Conservation (phyloP, 2,113 vertebrate species). For the Sprattus sprattus region DNA sequence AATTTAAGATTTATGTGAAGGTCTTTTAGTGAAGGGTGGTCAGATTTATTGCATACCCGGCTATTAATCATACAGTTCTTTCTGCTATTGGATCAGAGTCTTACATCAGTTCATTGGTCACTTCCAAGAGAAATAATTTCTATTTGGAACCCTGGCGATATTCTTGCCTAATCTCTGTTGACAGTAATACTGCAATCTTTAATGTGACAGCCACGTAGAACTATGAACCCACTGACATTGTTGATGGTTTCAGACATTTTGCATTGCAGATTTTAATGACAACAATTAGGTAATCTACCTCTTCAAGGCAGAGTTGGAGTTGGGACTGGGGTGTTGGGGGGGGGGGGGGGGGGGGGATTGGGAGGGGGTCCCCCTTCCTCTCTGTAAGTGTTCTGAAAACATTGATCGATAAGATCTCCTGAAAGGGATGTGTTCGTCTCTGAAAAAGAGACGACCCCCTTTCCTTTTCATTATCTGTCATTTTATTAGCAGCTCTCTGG, state of each 20-base stretch:
- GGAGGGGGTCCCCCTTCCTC: not conserved
- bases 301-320: not conserved
- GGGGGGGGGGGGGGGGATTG: not conserved
- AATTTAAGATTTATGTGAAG: not conserved
- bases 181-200: not conserved
- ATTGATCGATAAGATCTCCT: conserved; percentile 34
- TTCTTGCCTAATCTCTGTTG: not conserved
- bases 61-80: not conserved
- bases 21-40: not conserved
- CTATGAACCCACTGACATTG: not conserved
- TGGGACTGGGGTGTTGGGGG: not conserved
- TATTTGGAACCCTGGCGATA: not conserved
- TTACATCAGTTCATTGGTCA: not conserved
- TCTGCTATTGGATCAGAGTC: not conserved
- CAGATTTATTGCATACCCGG: conserved; percentile 4
- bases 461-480: conserved; percentile 43
- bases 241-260: not conserved
- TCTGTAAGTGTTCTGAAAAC: conserved; percentile 13
- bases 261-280: conserved; percentile 19
- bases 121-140: conserved; percentile 2
- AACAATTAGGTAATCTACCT: conserved; percentile 4
- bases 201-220: not conserved
- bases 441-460: conserved; percentile 38
- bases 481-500: conserved; percentile 43
- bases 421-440: conserved; percentile 44